Base-by-base conservation (phyloP, 2,888 invertebrate species). In the Standfussiana lucernea region DNA sequence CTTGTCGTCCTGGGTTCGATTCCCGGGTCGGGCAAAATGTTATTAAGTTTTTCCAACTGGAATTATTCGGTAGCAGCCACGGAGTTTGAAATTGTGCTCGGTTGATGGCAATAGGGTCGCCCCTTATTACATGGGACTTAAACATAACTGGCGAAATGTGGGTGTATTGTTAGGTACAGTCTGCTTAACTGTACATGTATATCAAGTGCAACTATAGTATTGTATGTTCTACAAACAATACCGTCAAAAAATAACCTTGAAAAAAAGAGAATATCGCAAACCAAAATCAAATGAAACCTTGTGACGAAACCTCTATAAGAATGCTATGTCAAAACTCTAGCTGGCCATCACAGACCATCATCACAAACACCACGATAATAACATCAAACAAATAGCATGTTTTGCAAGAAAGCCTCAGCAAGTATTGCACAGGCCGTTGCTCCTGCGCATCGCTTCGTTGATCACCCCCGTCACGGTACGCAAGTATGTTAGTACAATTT, bases 401-500 rank as follows among this genome's bases (percentile, higher is more conserved):
- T 82, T 80, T 75, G 88, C 80, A 86, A 88, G 88, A 77, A 81
- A 76, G 79, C 79, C 62, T 71, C 72, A 77, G 79, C 87, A 88
- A 90, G 91, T 92, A 92, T 88, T 73, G 89, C 92, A 92, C 92
- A 84, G 92, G 91, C 89, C 90, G 91, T 91, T 92, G 91, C 90
- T 88, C 89, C 71, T 84, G 88, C 89, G 89, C 89, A 85, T 82
- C 91, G 92, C 88, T 92, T 86, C 83, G 91, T 71, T 92, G 92
- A 84, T 40, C 92, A 92, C 92, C 92, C 92, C 87, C 89, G 91
- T 91, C 89, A 92, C 92, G 91, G 80, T 85, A 45, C 28, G 76
- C 83, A 77, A 80, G 82, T 80, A 82, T 88, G 89, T 88, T 87
- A 88, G 82, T 75, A 86, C 73, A 85, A 83, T 83, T 87, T 88